phyloP scores from a whole-genome alignment of 2,888 invertebrate species.

The Nephrotoma appendiculata region DNA sequence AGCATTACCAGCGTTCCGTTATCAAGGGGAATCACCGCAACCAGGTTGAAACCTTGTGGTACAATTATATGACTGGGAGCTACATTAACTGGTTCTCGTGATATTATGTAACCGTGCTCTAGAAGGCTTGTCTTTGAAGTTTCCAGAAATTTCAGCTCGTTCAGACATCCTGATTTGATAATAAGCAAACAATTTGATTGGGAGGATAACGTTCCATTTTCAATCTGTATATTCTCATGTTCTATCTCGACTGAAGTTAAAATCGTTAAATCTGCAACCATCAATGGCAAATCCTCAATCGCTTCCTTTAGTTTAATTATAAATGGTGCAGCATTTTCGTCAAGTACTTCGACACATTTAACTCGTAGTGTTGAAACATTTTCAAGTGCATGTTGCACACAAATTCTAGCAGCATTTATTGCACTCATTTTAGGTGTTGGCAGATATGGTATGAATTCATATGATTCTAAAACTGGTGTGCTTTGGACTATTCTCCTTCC shows the following conservation, averaged over 20 bases:
- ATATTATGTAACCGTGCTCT: conserved; percentile 45
- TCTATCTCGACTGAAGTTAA: conserved; percentile 25
- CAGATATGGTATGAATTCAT: conserved; percentile 47
- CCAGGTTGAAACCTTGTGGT: conserved; percentile 20
- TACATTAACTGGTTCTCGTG: conserved; percentile 39
- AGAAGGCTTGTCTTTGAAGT: conserved; percentile 36
- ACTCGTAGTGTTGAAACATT: conserved; percentile 48
- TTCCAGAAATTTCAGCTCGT: conserved; percentile 25
- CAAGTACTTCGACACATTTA: conserved; percentile 41
- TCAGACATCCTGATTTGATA: conserved; percentile 19
- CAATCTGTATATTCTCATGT: conserved; percentile 40
- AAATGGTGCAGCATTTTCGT: conserved; percentile 26
- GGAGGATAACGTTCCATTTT: conserved; percentile 41
- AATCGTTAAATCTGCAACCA: conserved; percentile 49
- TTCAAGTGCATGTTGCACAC: conserved; percentile 38
- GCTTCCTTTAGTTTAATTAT: conserved; percentile 41
- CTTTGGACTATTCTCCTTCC: conserved; percentile 50
- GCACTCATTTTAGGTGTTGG: conserved; percentile 18
- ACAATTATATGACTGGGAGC: conserved; percentile 27
- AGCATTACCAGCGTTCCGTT: conserved; percentile 23
- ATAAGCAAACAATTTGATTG: conserved; percentile 26
- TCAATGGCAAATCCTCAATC: conserved; percentile 50
- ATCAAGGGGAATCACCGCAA: conserved; percentile 22
- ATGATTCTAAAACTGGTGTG: conserved; percentile 36
- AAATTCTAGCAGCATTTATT: conserved; percentile 33